Base-by-base conservation (phyloP, 2,888 invertebrate species). In the Tenodera sinensis region DNA sequence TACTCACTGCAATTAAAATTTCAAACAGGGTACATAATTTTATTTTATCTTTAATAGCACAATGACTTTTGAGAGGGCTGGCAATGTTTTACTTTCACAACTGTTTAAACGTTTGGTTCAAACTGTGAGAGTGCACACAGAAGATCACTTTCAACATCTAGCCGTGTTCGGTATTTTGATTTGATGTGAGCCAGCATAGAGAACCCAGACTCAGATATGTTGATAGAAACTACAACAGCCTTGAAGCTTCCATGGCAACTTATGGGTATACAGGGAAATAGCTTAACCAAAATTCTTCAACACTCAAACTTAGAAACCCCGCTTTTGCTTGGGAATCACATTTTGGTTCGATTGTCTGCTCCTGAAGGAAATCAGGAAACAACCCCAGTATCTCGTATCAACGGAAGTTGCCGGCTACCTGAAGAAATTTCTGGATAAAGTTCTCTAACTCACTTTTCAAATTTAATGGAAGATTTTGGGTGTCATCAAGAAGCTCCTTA, bases 181-280 rank as follows among this genome's bases (percentile, higher is more conserved):
- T 88, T 89, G 47, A 89, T 89, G 87, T 84, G 88, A 71, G 88
- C 84, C 82, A 90, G 84, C 81, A 47, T n/a, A 83, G 84, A 89
- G 87, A 90, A 88, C 83, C 85, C 85, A 89, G 89, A 89, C 47
- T 89, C 81, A 85, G 30, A 30, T 30, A 30, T 30, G 30, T 30
- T 30, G 30, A 30, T 30, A 4, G 4, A 30, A 30, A 30, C 30
- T 30, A 4, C 30, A 30, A 90, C 83, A 87, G 15, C 84, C 86
- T 87, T 83, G 47, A 81, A 87, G 81, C 84, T 90, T 90, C 88
- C 83, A 84, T 83, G 87, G 88, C 88, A 87, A 87, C 83, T 90
- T 88, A 84, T 90, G 87, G 88, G 84, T 90, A 90, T 54, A 88
- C 54, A 90, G n/a, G 86, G 88, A 87, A 87, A 47, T 89, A 89